phyloP scores from a whole-genome alignment of 53 echinoderm and acorn worm species.

The Echinometra lucunter region DNA sequence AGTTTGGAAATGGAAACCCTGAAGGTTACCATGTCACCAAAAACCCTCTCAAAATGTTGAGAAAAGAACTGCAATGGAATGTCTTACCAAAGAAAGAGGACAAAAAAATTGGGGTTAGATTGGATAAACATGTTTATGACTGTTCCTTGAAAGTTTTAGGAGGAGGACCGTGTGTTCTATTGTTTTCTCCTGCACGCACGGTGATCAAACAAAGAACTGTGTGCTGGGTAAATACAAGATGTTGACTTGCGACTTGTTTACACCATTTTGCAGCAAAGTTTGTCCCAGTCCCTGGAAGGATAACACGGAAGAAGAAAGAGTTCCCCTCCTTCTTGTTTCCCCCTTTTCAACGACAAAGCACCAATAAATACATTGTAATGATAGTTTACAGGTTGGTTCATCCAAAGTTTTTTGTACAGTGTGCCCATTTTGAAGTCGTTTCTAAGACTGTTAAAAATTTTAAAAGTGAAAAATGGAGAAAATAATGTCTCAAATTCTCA shows the following conservation, averaged over 20 bases:
- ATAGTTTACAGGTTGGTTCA: not conserved
- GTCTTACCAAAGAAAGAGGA: not conserved
- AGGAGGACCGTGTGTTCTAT: not conserved
- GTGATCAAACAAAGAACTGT: conserved; percentile 31
- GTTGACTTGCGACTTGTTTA: conserved; percentile 50
- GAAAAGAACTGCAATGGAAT: not conserved
- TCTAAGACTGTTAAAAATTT: too few species aligned
- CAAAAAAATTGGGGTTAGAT: conserved; percentile 7
- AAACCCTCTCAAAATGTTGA: not conserved
- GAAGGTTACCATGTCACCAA: not conserved
- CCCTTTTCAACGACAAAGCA: too few species aligned
- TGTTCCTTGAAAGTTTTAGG: conserved; percentile 8
- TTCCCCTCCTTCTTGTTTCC: not conserved
- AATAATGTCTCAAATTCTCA: not conserved
- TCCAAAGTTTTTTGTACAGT: not conserved
- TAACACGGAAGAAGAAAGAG: not conserved
- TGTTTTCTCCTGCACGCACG: conserved; percentile 22
- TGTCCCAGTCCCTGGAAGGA: not conserved
- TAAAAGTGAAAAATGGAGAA: not conserved
- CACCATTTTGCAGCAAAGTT: not conserved
- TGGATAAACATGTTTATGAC: conserved; percentile 37
- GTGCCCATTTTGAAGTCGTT: not conserved
- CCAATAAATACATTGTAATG: too few species aligned
- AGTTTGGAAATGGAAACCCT: not conserved
- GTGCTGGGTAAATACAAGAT: conserved; percentile 41